Evolutionary conservation across 1,140 invertebrate species (phyloP).

Genomic region (Scylla paramamosain): DNA sequence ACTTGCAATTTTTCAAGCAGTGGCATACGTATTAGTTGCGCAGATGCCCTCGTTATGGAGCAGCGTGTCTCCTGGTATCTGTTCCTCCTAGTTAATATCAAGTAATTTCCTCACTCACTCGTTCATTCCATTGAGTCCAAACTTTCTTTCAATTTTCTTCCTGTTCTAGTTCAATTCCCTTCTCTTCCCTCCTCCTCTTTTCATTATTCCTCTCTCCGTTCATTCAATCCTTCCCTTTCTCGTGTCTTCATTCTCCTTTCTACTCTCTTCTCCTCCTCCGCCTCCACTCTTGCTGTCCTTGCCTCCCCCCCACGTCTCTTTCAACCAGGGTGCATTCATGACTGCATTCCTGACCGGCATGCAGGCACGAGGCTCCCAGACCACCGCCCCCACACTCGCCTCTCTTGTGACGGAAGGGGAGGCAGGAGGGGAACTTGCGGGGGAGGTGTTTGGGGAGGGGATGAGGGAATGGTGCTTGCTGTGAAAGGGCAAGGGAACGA

Average conservation of each 20-base stretch:
- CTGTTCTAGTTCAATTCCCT: neutral
- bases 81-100: too few relatives aligned
- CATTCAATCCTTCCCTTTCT: neutral
- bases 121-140: too few relatives aligned
- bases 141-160: too few relatives aligned
- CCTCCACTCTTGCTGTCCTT: neutral
- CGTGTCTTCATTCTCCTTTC: neutral
- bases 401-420: neutral
- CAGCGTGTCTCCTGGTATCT: too few relatives aligned
- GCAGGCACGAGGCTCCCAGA: neutral
- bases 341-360: constrained; percentile 43
- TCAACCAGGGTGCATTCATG: constrained; percentile 30
- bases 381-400: neutral
- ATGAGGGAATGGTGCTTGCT: too few relatives aligned
- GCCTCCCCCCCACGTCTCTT: constrained; percentile 11
- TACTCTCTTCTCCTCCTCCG: neutral
- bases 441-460: too few relatives aligned
- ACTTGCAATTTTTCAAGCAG: too few relatives aligned
- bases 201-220: neutral
- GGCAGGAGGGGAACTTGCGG: neutral
- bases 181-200: neutral
- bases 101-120: too few relatives aligned
- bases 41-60: too few relatives aligned
- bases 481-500: too few relatives aligned
- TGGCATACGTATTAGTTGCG: too few relatives aligned